Conservation (phyloP, 2,797 vertebrate genomes). For the Takifugu rubripes region DNA sequence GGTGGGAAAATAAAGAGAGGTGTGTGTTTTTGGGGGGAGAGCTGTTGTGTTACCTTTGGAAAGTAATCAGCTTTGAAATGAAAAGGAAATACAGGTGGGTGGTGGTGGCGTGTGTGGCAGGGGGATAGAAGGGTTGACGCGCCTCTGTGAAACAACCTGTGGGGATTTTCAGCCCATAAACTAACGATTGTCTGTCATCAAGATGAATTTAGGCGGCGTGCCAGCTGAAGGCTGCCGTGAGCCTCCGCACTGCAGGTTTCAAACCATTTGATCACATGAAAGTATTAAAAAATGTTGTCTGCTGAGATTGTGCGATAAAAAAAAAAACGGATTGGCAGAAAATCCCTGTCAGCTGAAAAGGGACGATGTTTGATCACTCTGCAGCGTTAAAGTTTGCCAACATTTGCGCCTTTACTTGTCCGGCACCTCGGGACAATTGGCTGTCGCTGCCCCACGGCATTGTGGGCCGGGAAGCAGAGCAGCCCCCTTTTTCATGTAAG, state of each 20-base stretch:
- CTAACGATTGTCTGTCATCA: slow-evolving; percentile 42
- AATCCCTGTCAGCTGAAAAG: too few relatives aligned
- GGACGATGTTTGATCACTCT: too few relatives aligned
- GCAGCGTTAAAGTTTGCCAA: too few relatives aligned
- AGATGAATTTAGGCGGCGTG: slow-evolving; percentile 47
- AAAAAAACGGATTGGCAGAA: too few relatives aligned
- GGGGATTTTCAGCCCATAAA: slow-evolving; percentile 26
- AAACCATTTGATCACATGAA: neutral
- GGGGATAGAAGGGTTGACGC: slow-evolving; percentile 11
- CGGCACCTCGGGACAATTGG: too few relatives aligned
- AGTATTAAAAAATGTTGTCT: too few relatives aligned
- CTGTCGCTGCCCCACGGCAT: too few relatives aligned
- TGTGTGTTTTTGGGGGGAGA: too few relatives aligned
- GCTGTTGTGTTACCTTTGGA: neutral
- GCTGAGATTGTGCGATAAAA: too few relatives aligned
- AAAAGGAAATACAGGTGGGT: slow-evolving; percentile 1
- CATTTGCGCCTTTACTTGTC: too few relatives aligned
- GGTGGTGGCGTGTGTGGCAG: neutral
- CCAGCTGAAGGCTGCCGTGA: slow-evolving; percentile 26
- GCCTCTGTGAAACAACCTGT: slow-evolving; percentile 1
- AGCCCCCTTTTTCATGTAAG: too few relatives aligned
- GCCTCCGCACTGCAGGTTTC: slow-evolving; percentile 9
- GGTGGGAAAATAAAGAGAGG: slow-evolving; percentile 1
- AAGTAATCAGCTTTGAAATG: neutral
- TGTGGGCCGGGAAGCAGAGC: too few relatives aligned